Conservation (phyloP, 2,888 invertebrate species). For the Nasonovia ribisnigri region DNA sequence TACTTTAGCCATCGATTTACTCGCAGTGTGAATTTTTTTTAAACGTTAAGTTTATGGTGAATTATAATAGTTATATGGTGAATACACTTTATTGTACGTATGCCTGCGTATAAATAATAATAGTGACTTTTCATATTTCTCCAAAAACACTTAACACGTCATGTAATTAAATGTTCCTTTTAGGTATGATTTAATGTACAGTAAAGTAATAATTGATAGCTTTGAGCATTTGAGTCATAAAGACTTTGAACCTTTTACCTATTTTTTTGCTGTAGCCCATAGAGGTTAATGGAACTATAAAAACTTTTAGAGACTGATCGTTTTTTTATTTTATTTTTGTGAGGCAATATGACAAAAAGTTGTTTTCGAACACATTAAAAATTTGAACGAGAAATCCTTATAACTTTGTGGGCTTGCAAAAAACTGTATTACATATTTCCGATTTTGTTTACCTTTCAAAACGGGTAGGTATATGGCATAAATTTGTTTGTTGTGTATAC, state of each 20-base stretch:
- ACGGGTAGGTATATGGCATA: neutral
- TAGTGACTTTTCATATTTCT: neutral
- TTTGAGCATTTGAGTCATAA: neutral
- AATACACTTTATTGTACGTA: neutral
- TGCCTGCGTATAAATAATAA: neutral
- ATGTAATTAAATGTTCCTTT: neutral
- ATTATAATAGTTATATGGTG: neutral
- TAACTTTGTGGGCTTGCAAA: neutral
- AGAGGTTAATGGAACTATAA: neutral
- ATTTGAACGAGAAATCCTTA: conserved; percentile 16
- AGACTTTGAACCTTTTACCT: neutral
- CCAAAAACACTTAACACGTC: neutral
- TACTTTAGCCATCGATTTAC: neutral
- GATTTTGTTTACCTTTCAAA: neutral
- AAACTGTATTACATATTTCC: neutral
- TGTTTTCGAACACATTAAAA: conserved; percentile 14
- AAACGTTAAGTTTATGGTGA: neutral
- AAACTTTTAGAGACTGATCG: conserved; percentile 9
- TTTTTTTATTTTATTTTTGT: neutral
- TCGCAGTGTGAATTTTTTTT: neutral
- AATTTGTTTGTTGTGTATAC: neutral
- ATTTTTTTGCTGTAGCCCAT: neutral
- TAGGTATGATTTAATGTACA: neutral
- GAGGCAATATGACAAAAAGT: neutral
- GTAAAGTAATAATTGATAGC: neutral